phyloP scores from a whole-genome alignment of 2,113 vertebrate genomes.

The Paramormyrops kingsleyae region DNA sequence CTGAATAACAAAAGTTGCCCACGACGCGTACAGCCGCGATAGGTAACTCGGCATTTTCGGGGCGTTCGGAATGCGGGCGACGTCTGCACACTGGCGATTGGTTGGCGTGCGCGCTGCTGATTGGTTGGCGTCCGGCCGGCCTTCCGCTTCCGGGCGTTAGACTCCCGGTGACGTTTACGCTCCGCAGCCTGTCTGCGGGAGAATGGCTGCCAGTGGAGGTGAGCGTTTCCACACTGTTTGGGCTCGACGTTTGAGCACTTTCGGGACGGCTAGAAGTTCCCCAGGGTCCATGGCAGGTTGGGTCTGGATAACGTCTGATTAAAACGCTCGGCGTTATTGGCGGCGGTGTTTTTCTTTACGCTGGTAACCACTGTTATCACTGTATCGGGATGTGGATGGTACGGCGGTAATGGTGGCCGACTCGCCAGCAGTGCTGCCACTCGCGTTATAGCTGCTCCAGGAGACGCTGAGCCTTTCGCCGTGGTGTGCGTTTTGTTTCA shows the following conservation, averaged over 20 bases:
- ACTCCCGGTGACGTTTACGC: conserved; percentile 57
- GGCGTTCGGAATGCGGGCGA: neutral
- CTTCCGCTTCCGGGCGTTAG: conserved; percentile 62
- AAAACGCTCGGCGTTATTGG: neutral
- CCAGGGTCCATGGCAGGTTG: neutral
- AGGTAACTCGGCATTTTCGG: neutral
- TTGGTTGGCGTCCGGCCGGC: conserved; percentile 42
- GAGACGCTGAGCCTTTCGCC: neutral
- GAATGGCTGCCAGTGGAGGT: conserved; percentile 98
- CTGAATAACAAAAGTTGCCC: neutral
- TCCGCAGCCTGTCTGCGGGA: conserved; percentile 66
- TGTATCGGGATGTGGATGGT: neutral
- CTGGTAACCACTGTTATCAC: neutral
- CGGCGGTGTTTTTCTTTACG: neutral
- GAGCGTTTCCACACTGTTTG: conserved; percentile 60
- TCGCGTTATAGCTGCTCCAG: neutral
- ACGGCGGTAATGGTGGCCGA: neutral
- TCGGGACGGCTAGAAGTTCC: conserved; percentile 32
- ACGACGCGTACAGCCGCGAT: neutral
- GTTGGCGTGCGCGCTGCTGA: conserved; percentile 24
- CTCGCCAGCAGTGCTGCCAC: neutral
- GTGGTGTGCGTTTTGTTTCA: neutral
- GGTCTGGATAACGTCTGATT: neutral
- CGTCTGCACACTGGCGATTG: neutral
- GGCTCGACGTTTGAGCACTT: conserved; percentile 34